Conservation (phyloP, 64 coral and sea anemone genomes). For the Dendronephthya gigantea region DNA sequence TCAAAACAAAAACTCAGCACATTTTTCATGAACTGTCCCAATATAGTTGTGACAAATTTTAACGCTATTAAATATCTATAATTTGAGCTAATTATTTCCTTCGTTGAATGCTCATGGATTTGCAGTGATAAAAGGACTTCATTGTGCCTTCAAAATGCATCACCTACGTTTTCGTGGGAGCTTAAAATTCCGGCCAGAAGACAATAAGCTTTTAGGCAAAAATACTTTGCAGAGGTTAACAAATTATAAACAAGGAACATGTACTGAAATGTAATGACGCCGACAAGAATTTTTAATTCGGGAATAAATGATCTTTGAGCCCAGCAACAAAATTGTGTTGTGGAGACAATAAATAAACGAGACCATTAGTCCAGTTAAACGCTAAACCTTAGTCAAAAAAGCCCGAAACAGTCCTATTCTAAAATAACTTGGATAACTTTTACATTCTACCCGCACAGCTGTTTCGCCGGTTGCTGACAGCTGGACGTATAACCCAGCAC, state of each 20-base stretch:
- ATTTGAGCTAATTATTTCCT: slow-evolving; percentile 4
- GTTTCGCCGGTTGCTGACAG: neutral
- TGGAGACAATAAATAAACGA: no score
- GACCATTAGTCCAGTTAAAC: no score
- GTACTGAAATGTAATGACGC: neutral
- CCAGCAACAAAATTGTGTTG: no score
- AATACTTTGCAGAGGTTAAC: no score
- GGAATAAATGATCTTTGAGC: neutral
- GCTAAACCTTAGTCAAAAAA: no score
- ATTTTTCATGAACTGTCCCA: no score
- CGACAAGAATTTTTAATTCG: neutral
- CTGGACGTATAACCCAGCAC: neutral
- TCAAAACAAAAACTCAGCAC: no score
- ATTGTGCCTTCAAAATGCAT: neutral
- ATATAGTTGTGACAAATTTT: neutral
- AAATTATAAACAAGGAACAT: no score
- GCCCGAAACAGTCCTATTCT: neutral
- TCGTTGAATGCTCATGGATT: neutral
- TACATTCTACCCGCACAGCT: neutral
- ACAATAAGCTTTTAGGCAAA: no score
- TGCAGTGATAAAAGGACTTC: neutral
- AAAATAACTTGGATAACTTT: neutral
- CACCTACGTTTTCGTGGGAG: neutral
- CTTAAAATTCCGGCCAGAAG: no score
- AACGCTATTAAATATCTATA: neutral